A percentile compares a stretch with the other conserved stretches of the same genome.
These are phyloP conservation scores for Gastracanthus pulcherrimus DNA, from an alignment of 2,888 invertebrate species.

Conservation along the genomic window DNA sequence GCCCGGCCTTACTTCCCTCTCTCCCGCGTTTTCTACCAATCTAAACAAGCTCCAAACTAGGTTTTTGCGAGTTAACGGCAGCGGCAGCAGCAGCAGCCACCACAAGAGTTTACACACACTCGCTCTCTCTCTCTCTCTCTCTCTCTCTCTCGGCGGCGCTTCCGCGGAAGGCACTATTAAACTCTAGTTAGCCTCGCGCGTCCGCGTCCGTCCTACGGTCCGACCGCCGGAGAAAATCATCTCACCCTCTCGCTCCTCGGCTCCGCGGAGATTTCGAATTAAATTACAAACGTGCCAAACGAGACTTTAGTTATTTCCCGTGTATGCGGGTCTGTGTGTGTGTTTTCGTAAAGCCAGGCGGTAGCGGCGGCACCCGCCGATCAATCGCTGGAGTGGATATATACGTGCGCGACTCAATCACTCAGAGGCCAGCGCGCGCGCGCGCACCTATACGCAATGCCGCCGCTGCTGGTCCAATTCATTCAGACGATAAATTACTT, in stretches of 20 bases:
- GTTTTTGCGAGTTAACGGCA: conserved; percentile 70
- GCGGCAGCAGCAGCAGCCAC: conserved; percentile 59
- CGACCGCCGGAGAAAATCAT: conserved; percentile 58
- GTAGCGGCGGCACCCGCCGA: too few relatives aligned
- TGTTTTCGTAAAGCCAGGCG: neutral
- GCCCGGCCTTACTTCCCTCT: conserved; percentile 48
- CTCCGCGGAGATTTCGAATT: conserved; percentile 59
- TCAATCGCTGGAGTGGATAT: neutral
- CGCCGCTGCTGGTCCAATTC: too few relatives aligned
- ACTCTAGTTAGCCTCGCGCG: conserved; percentile 63
- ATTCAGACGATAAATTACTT: too few relatives aligned
- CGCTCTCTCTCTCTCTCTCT: too few relatives aligned
- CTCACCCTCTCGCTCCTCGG: neutral
- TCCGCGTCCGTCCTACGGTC: too few relatives aligned
- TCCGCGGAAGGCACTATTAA: conserved; percentile 61
- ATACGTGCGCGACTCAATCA: neutral
- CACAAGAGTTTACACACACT: conserved; percentile 59
- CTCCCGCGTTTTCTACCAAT: conserved; percentile 58
- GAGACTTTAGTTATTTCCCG: too few relatives aligned
- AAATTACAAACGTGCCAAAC: conserved; percentile 58
- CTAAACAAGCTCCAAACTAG: conserved; percentile 68
- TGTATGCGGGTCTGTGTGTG: neutral
- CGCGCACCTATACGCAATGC: too few relatives aligned
- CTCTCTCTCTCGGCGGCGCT: too few relatives aligned
- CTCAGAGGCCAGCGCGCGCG: too few relatives aligned